These are phyloP conservation scores for Oxyteleia sp. DNA, from an alignment of 2,888 invertebrate genomes.

Conservation along the genomic window DNA sequence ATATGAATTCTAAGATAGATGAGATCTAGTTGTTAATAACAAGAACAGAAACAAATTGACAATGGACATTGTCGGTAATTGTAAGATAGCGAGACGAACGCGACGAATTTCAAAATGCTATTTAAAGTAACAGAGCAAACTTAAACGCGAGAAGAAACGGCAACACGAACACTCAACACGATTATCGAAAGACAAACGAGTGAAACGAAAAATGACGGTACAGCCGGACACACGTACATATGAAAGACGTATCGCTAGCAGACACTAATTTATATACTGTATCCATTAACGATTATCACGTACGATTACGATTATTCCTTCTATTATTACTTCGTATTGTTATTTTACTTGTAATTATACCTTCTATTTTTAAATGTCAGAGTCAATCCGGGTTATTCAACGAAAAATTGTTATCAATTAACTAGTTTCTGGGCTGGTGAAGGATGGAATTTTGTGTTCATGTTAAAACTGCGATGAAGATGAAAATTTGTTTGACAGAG, in stretches of 20 bases:
- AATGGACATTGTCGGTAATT: constrained; percentile 73
- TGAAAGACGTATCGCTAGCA: constrained; percentile 52
- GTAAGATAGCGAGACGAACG: constrained; percentile 74
- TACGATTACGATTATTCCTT: constrained; percentile 63
- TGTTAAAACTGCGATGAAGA: no score
- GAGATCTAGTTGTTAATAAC: constrained; percentile 77
- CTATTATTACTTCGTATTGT: constrained; percentile 58
- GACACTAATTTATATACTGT: constrained; percentile 64
- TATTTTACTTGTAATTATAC: constrained; percentile 51
- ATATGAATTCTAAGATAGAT: constrained; percentile 77
- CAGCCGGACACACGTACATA: constrained; percentile 55
- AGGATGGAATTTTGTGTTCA: no score
- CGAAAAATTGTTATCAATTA: no score
- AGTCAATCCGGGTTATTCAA: constrained; percentile 45
- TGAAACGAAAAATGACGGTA: constrained; percentile 58
- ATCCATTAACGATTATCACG: constrained; percentile 59
- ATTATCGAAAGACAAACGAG: constrained; percentile 73
- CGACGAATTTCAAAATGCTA: constrained; percentile 56
- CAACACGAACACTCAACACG: constrained; percentile 21
- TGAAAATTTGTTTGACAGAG: no score
- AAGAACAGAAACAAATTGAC: constrained; percentile 73
- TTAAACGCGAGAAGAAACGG: constrained; percentile 68
- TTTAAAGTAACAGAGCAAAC: constrained; percentile 59
- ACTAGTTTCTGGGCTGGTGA: no score
- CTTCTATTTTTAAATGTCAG: constrained; percentile 59